These are phyloP conservation scores for Ageneiosus marmoratus DNA, from an alignment of 2,113 vertebrate species.

Conservation along the genomic window DNA sequence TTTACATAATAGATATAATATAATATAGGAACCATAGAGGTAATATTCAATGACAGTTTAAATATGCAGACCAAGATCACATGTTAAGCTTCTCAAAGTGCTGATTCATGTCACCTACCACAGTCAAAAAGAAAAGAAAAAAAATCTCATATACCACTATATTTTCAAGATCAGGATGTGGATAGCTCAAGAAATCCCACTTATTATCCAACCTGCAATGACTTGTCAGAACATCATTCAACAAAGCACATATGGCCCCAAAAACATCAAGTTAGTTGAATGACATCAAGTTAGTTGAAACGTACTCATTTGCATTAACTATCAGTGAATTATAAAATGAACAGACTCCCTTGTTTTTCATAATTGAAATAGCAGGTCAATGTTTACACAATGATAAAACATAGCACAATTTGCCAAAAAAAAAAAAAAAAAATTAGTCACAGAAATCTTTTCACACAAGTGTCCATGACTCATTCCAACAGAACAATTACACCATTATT, in stretches of 20 bases:
- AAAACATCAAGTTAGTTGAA: not conserved
- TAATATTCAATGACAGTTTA: not conserved
- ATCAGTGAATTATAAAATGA: not conserved
- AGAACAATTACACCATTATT: not conserved
- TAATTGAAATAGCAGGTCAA: not conserved
- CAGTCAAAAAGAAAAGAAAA: not conserved
- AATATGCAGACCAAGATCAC: not conserved
- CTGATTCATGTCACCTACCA: not conserved
- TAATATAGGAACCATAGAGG: not conserved
- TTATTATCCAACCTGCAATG: not conserved
- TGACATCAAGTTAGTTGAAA: not conserved
- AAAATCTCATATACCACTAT: not conserved
- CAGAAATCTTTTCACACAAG: not conserved
- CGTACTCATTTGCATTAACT: not conserved
- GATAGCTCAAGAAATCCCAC: not conserved
- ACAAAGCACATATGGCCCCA: not conserved
- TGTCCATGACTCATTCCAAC: not conserved
- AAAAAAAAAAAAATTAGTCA: not conserved
- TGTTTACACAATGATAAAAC: conserved; percentile 6
- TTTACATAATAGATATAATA: no score
- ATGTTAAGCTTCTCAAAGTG: not conserved
- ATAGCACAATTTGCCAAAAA: not conserved
- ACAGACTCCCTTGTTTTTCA: not conserved
- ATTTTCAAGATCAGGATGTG: not conserved
- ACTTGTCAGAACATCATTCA: not conserved